Base-by-base conservation (phyloP, 2,113 vertebrate species). In the Scartelaos histophorus region DNA sequence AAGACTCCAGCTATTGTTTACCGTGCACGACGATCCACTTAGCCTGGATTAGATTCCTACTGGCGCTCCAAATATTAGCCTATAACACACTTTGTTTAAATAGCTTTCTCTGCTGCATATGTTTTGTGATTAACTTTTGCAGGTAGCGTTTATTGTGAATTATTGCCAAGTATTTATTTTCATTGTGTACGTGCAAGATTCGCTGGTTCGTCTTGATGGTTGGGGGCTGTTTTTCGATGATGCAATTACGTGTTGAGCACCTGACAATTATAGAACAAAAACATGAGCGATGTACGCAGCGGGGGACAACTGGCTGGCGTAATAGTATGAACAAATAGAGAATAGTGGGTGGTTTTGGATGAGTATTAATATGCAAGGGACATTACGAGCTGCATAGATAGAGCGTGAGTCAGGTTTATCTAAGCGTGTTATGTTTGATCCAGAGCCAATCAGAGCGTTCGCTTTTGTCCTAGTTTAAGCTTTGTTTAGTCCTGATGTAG, bases 221-320 rank as follows among this genome's bases (percentile, higher is more conserved):
- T 56, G 38, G 74, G 72, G 69, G 73, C 81, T 77, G 80, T 87
- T 79, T 80, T 70, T 74, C 71, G 43, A 67, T 80, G 82, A 85
- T 85, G 67, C 83, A 85, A 81, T 87, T 85, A 81, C 69, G 73
- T 75, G 81, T 90, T 82, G 82, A 87, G 86, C 83, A 91, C 86
- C 80, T 88, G 81, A 86, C 86, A 85, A 87, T 87, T 85, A 88
- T 73, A 16, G 80, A 83, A 86, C 76, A 80, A 81, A 86, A 85
- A 85, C 79, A 80, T 82, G 84, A 87, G 70, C 70, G 66, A 84
- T 83, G 76, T 73, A 61, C 80, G 17, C 87, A 76, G 80, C 69
- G 10, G 82, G 82, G 68, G 71, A 74, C 76, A 79, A 73, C 73
- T 56, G 85, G 49, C 79, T 84, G 75, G 71, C 84, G 75, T 81